These are phyloP conservation scores for Mylabris sibirica DNA, from an alignment of 2,888 invertebrate species.

Conservation along the genomic window DNA sequence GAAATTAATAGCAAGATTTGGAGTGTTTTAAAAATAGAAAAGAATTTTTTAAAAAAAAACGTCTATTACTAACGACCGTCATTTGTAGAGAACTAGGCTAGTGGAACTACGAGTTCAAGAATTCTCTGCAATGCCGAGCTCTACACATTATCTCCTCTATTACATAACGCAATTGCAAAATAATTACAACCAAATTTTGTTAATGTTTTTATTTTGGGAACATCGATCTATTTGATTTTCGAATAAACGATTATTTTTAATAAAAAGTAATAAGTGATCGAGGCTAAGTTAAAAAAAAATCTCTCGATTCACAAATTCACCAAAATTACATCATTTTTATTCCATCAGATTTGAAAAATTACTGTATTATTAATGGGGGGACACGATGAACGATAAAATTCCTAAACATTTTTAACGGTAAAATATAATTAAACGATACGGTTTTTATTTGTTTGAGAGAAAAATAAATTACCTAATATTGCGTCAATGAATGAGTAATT, in stretches of 20 bases:
- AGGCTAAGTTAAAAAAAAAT: slow-evolving; percentile 11
- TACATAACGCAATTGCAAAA: slow-evolving; percentile 47
- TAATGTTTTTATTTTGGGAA: background rate
- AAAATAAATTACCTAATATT: slow-evolving; percentile 32
- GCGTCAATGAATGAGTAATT: slow-evolving; percentile 27
- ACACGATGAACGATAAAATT: slow-evolving; percentile 16
- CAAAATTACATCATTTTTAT: slow-evolving; percentile 5
- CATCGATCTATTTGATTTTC: background rate
- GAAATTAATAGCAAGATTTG: background rate
- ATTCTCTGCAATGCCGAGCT: slow-evolving; percentile 38
- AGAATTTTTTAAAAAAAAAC: background rate
- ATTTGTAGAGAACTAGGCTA: slow-evolving; percentile 55
- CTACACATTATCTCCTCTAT: slow-evolving; percentile 39
- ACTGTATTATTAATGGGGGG: background rate
- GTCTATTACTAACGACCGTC: slow-evolving; percentile 24
- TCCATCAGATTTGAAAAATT: slow-evolving; percentile 12
- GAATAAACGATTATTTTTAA: slow-evolving; percentile 29
- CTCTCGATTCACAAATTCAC: slow-evolving; percentile 6
- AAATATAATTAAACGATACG: background rate
- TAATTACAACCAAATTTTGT: slow-evolving; percentile 30
- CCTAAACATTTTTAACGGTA: slow-evolving; percentile 17
- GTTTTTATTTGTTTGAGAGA: background rate
- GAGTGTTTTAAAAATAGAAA: background rate
- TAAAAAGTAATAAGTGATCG: slow-evolving; percentile 15
- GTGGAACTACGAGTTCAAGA: slow-evolving; percentile 53